Evolutionary conservation across 1,140 invertebrate species (phyloP), one percentile per base, ranked within the genome.

Genomic region (Drosophila micromelanica): DNA sequence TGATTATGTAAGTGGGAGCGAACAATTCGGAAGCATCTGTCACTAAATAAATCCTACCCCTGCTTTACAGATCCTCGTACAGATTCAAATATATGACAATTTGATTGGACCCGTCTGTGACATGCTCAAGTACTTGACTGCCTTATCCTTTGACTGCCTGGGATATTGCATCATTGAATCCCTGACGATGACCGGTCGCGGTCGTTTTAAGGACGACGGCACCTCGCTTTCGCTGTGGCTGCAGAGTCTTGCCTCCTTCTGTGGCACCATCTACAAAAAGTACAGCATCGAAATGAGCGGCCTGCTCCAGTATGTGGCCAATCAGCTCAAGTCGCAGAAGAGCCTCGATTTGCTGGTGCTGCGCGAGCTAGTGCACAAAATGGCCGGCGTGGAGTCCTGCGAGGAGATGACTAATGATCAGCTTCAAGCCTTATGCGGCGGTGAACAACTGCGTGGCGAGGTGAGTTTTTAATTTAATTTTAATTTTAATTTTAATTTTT

Each of bases 351-450:
- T 99, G 69, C 93, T 99, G 20, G 96, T 99, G 78, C 92, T 99
- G 46, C 98, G 99, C 92, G 99, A 99, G 93, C 97, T 99, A 77
- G 97, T 99, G 59, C 98, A 99, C 93, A 99, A 99, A 94, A 99
- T 99, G 98, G 97, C 98, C 11, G 99, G 99, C 2, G 98, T 99
- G 69, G 99, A 99, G 93, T 96, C 98, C 5, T 96, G 96, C 6
- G 98, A 99, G 92, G 98, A 99, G 93, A 97, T 99, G 94, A 99
- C 98, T 0, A 93, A 96, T 38, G 98, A 99, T 90, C 98, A 99
- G 93, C 91, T 99, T 45, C 97, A 98, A 90, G 98, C 98, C 1
- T 97, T 99, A 96, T 95, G 96, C 64, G 99, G 99, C 27, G 99
- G 99, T 9, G 98, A 99, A 93, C 93, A 99, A 35, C 93, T 99